Evolutionary conservation across 2,797 vertebrate genomes (phyloP).

Genomic region (Lepilemur septentrionalis): DNA sequence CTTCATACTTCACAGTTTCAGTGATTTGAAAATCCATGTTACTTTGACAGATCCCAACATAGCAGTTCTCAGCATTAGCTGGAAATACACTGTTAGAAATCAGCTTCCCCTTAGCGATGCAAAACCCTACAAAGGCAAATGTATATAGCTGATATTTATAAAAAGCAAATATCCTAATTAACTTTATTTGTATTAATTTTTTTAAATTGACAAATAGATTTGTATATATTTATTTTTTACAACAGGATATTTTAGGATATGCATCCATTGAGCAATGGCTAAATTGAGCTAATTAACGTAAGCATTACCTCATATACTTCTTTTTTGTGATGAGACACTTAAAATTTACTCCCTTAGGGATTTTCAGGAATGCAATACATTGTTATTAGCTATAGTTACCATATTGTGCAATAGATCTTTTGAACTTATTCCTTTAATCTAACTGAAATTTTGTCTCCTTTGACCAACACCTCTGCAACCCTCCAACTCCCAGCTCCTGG

Average conservation of each 20-base stretch:
- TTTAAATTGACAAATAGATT: neutral
- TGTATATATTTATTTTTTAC: neutral
- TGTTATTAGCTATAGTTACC: neutral
- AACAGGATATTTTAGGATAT: neutral
- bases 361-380: neutral
- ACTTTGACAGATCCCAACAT: neutral
- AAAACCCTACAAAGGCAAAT: neutral
- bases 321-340: neutral
- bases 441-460: neutral
- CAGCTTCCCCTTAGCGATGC: neutral
- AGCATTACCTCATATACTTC: neutral
- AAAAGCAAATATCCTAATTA: neutral
- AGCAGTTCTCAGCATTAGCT: neutral
- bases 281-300: neutral
- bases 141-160: neutral
- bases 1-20: neutral
- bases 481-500: no score
- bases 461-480: neutral
- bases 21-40: neutral
- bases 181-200: neutral
- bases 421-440: neutral
- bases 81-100: neutral
- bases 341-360: neutral
- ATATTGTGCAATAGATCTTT: neutral
- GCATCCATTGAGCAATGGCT: neutral